Base-by-base conservation (phyloP, 2,113 vertebrate genomes). In the Pagrus major region DNA sequence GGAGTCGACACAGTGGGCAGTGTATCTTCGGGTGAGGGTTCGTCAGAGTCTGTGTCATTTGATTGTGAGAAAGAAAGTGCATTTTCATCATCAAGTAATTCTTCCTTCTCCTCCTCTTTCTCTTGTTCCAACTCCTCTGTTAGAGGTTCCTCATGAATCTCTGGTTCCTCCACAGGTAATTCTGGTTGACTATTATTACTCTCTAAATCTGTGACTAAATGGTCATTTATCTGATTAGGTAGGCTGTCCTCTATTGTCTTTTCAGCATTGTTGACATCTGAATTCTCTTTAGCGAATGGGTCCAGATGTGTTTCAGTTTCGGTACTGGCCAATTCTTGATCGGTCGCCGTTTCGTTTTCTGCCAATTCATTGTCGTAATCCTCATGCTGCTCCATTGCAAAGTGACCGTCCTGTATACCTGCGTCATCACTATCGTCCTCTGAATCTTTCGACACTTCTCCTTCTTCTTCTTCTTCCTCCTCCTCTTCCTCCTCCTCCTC, bases 81-180 rank as follows among this genome's bases (percentile, higher is more conserved):
- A 41, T 99, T 99, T 92, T 99, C 98, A 91, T 99, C 98, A 88
- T 98, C 97, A 54, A 99, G 90, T 0, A 98, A 90, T 51, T 94
- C 93, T 52, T 95, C 93, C 1, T 88, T 77, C 5, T 84, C 76
- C 0, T 86, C 81, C n/a, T 85, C 88, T 11, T 39, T 70, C 6
- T 60, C 61, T 42, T 68, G 49, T 44, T 56, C 68, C 21, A 1
- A 23, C 29, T 76, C 41, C 27, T 80, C 68, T 33, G 21, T 6
- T 41, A 21, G 29, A 49, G 52, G 18, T 44, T 77, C 74, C 27
- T 85, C 60, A 0, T 52, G 37, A 47, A 58, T 35, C 47, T 88
- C 60, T 41, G 52, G 46, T 63, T 83, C 70, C 27, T 72, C 66
- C 3, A 31, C 23, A 58, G 55, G 51, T 71, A 70, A 51, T 69